Percentiles rank a stretch among this genome's conserved stretches.
Evolutionary conservation across 2,797 vertebrate species (phyloP).

Genomic region (Petrocephalus schoutedeni): DNA sequence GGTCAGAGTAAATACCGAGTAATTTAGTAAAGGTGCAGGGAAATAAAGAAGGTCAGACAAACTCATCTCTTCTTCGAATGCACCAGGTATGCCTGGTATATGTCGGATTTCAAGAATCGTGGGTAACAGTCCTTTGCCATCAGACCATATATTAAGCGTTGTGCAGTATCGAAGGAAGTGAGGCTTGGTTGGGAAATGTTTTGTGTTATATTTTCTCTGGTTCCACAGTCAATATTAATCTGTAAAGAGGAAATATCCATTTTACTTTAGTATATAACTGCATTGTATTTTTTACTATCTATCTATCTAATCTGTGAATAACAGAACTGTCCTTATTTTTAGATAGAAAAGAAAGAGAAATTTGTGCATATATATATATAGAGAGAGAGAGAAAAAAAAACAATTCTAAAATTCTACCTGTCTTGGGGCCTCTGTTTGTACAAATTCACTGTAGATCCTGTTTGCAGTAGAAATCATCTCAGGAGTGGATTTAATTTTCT

Average conservation of each 20-base stretch:
- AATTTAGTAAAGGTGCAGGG: background rate
- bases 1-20: background rate
- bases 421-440: constrained; percentile 80
- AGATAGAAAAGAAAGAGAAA: background rate
- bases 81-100: constrained; percentile 75
- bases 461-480: constrained; percentile 79
- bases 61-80: constrained; percentile 72
- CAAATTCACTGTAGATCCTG: constrained; percentile 89
- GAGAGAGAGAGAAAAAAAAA: background rate
- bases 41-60: constrained; percentile 21
- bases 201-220: constrained; percentile 78
- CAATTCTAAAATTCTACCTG: constrained; percentile 64
- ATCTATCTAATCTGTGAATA: background rate
- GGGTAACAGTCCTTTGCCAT: constrained; percentile 95
- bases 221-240: constrained; percentile 92
- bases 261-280: background rate
- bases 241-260: constrained; percentile 54
- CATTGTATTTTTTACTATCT: background rate
- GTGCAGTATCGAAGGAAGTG: constrained; percentile 84
- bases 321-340: background rate
- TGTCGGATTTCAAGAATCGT: constrained; percentile 86
- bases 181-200: constrained; percentile 79
- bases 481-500: constrained; percentile 72
- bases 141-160: constrained; percentile 81
- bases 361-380: background rate